Evolutionary conservation across 2,113 vertebrate species (phyloP), one percentile per base, ranked within the genome.

Genomic region (Osmerus mordax): DNA sequence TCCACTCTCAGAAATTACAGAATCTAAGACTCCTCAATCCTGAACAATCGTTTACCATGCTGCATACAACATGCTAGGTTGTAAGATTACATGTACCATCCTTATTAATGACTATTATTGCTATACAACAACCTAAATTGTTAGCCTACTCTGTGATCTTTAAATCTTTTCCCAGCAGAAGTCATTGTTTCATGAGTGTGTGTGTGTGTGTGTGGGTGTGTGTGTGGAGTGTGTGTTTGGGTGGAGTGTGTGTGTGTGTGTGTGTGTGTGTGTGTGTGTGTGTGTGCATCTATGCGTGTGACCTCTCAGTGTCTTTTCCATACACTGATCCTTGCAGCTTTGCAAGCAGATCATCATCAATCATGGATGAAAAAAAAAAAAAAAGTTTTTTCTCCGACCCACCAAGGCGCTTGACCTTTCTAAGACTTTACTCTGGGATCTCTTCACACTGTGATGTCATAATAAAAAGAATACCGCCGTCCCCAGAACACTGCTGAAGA

Each of bases 381-480:
- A 73, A 70, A 7, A 2, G 51, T 67, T 53, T 56, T n/a, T 9
- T 23, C 36, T 47, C 63, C 12, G 61, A 79, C 75, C 82, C 81
- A 84, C 67, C 51, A 52, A 75, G 81, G 73, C 76, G 70, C 78
- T 81, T 87, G 86, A 88, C 86, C 88, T 88, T 86, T 88, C 71
- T 59, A 68, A 72, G 74, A 81, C 61, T 82, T 82, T 81, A 74
- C 83, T 75, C 56, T 11, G 28, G 73, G 62, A 76, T 83, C 83
- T 80, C 75, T 80, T 80, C 83, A 72, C 29, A 71, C 83, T 87
- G 84, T 75, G 81, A 83, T 83, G 81, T 86, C 88, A 88, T 85
- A 78, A 87, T 84, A 84, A 86, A 88, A 81, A 71, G 82, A 79
- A 84, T 78, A 82, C 75, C 16, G n/a, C 52, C 73, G 72, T 84